Conservation (phyloP, 2,113 vertebrate genomes). For the Anguilla japonica region DNA sequence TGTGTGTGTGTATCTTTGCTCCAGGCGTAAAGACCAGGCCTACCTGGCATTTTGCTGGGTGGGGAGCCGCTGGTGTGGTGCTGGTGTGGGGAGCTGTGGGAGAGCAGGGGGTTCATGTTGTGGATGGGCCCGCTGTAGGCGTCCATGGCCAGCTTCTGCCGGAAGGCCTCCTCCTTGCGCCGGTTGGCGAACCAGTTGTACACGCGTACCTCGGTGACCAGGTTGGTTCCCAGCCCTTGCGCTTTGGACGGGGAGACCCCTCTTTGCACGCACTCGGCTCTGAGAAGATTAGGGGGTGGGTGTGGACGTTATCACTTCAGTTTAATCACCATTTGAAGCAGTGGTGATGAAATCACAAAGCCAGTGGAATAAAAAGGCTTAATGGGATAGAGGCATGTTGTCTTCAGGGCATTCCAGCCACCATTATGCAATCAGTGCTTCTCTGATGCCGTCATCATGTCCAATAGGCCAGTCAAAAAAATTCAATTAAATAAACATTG, state of each 20-base stretch:
- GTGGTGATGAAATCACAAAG: not conserved
- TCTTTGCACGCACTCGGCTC: constrained; percentile 96
- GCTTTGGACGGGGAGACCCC: constrained; percentile 97
- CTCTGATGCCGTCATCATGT: not conserved
- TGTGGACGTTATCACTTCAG: not conserved
- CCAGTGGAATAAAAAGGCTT: not conserved
- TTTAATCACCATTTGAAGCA: not conserved
- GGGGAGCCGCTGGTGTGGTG: constrained; percentile 84
- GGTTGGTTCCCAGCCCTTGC: constrained; percentile 93
- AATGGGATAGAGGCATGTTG: not conserved
- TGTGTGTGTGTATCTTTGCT: no score
- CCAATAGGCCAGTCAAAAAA: not conserved
- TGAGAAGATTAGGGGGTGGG: constrained; percentile 47
- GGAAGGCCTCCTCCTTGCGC: constrained; percentile 96
- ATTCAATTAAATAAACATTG: not conserved
- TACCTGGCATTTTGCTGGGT: constrained; percentile 84
- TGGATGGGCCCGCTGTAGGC: constrained; percentile 78
- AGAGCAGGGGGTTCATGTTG: constrained; percentile 82
- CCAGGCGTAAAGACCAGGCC: no score
- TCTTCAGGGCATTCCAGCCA: not conserved
- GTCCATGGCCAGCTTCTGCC: constrained; percentile 96
- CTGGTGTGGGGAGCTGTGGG: constrained; percentile 88
- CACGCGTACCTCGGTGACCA: constrained; percentile 97
- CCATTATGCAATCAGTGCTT: not conserved
- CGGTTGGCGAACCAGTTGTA: constrained; percentile 99